Evolutionary conservation across 2,888 invertebrate genomes (phyloP).

Genomic region (Hypercompe scribonia): DNA sequence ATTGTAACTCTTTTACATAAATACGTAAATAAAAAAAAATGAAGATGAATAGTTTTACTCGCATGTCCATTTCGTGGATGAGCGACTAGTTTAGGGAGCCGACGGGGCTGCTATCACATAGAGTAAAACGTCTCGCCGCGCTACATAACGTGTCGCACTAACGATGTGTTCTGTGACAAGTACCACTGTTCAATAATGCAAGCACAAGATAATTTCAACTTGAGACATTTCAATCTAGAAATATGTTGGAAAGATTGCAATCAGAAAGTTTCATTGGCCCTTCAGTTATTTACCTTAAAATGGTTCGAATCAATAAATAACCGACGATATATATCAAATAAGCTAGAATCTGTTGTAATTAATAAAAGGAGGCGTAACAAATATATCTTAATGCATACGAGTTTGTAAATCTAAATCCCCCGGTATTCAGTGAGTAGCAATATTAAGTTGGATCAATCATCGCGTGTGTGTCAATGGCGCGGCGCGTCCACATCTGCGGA

Average conservation of each 20-base stretch:
- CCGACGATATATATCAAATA: neutral
- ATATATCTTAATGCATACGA: neutral
- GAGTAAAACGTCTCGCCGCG: neutral
- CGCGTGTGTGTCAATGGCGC: neutral
- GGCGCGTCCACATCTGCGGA: neutral
- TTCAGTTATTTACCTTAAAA: neutral
- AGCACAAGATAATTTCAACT: neutral
- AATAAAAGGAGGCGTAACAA: neutral
- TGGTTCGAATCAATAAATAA: neutral
- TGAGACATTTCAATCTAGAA: neutral
- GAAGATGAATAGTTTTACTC: neutral
- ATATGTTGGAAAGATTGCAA: neutral
- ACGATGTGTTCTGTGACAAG: neutral
- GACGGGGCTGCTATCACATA: neutral
- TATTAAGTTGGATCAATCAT: neutral
- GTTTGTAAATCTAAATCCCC: too few species aligned
- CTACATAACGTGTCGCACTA: neutral
- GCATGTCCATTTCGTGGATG: neutral
- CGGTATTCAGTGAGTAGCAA: neutral
- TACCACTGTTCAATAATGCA: neutral
- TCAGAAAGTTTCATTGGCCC: neutral
- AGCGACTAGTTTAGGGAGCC: too few species aligned
- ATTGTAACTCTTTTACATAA: too few species aligned
- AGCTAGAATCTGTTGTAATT: neutral
- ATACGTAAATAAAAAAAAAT: too few species aligned